Evolutionary conservation across 2,797 vertebrate species (phyloP).

Genomic region (Pseudopleuronectes americanus): DNA sequence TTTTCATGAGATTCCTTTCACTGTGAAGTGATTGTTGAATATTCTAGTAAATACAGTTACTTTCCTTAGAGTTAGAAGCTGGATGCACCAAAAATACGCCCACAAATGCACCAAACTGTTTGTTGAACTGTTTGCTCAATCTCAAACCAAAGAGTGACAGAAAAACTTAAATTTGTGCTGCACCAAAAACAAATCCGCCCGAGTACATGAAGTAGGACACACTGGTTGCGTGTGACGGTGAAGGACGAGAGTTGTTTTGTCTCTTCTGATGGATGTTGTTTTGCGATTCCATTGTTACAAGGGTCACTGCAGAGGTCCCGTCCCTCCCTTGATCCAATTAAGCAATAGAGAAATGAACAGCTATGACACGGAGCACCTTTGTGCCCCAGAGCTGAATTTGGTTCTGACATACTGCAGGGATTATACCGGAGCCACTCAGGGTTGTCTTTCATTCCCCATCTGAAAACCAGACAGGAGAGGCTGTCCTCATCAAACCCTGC

Average conservation of each 20-base stretch:
- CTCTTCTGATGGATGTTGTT: constrained; percentile 43
- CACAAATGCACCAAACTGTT: not conserved
- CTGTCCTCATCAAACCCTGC: constrained; percentile 18
- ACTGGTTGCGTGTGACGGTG: not conserved
- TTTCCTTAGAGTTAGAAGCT: not conserved
- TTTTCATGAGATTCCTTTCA: not conserved
- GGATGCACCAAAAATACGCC: not conserved
- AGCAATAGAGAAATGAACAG: constrained; percentile 24
- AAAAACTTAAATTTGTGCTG: not conserved
- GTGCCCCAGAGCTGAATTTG: constrained; percentile 16
- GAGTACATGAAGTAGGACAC: constrained; percentile 1
- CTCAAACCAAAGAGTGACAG: not conserved
- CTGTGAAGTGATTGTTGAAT: not conserved
- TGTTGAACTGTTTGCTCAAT: not conserved
- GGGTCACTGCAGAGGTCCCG: constrained; percentile 25
- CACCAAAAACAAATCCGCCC: not conserved
- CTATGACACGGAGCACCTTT: constrained; percentile 19
- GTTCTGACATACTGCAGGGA: not conserved
- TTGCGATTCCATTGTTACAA: constrained; percentile 24
- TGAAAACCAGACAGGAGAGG: constrained; percentile 19
- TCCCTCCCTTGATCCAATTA: constrained; percentile 43
- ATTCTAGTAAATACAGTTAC: no score
- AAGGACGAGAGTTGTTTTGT: constrained; percentile 5
- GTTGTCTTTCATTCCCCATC: constrained; percentile 10
- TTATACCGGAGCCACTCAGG: constrained; percentile 27